A percentile compares a stretch with the other conserved stretches of the same genome.
Conservation (phyloP, 2,113 vertebrate species). For the Centropus bengalensis region DNA sequence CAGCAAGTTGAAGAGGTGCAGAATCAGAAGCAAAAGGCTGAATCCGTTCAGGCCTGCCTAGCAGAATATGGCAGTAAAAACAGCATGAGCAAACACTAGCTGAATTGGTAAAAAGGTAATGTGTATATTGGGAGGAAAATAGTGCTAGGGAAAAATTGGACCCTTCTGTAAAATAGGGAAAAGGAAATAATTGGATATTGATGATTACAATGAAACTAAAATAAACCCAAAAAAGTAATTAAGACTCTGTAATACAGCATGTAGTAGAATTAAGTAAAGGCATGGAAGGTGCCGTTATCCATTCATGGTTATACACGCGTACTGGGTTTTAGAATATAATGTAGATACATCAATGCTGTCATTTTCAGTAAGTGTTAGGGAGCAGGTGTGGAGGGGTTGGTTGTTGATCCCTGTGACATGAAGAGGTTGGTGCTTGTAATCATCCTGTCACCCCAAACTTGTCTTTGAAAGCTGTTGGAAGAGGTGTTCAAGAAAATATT, state of each 20-base stretch:
- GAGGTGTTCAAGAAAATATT: not conserved
- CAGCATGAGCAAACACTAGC: not conserved
- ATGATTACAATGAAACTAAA: not conserved
- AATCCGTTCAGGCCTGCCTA: slow-evolving; percentile 1
- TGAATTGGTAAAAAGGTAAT: not conserved
- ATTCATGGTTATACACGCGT: not conserved
- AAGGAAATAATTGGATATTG: not conserved
- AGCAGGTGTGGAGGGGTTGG: not conserved
- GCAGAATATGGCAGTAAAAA: slow-evolving; percentile 12
- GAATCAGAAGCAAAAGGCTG: slow-evolving; percentile 1
- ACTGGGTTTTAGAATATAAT: not conserved
- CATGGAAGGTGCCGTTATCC: not conserved
- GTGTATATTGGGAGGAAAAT: not conserved
- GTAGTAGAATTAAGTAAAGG: not conserved
- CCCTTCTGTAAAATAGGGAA: not conserved
- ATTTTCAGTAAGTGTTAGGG: not conserved
- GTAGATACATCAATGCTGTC: not conserved
- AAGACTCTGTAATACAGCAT: not conserved
- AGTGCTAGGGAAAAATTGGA: not conserved
- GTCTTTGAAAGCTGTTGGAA: not conserved
- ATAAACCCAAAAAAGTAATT: not conserved
- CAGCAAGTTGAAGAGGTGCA: not conserved
- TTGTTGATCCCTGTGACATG: not conserved
- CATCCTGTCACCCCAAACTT: not conserved
- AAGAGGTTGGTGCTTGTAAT: not conserved